Evolutionary conservation across 92 coral and sea anemone genomes (phyloP).

Genomic region (Isaurus tuberculatus): DNA sequence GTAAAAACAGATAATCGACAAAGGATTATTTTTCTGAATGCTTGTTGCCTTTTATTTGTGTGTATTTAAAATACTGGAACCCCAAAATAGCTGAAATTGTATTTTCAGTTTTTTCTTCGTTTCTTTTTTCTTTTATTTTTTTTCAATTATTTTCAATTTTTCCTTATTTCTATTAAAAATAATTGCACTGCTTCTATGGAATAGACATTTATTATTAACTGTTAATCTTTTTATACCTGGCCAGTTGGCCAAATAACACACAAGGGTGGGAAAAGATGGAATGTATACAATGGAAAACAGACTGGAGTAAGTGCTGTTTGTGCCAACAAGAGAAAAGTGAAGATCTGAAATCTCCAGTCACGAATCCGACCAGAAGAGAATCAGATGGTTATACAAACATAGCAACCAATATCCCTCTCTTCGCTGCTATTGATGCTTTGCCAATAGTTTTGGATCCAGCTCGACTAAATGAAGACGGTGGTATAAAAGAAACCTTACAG

Average conservation of each 20-base stretch:
- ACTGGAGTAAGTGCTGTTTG: constrained; percentile 51
- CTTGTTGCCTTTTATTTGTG: not conserved
- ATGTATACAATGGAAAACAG: constrained; percentile 25
- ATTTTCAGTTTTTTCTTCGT: not conserved
- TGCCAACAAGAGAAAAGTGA: constrained; percentile 57
- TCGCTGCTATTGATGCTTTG: constrained; percentile 48
- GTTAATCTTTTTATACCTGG: not conserved
- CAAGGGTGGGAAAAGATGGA: not conserved
- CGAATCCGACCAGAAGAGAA: constrained; percentile 49
- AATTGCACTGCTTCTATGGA: not conserved
- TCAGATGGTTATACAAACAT: constrained; percentile 50
- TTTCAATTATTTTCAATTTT: not conserved
- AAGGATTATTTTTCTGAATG: not conserved
- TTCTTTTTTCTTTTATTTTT: constrained; percentile 4
- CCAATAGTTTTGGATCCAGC: constrained; percentile 51
- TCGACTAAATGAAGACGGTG: constrained; percentile 62
- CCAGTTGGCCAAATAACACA: not conserved
- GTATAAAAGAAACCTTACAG: constrained; percentile 52
- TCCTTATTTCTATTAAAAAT: not conserved
- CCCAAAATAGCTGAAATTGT: not conserved
- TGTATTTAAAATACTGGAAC: not conserved
- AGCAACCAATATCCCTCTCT: constrained; percentile 51
- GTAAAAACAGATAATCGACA: not conserved
- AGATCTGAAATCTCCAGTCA: constrained; percentile 53
- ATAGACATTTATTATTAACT: not conserved